phyloP scores from a whole-genome alignment of 2,888 invertebrate species.

The Drosophila mayaguana region DNA sequence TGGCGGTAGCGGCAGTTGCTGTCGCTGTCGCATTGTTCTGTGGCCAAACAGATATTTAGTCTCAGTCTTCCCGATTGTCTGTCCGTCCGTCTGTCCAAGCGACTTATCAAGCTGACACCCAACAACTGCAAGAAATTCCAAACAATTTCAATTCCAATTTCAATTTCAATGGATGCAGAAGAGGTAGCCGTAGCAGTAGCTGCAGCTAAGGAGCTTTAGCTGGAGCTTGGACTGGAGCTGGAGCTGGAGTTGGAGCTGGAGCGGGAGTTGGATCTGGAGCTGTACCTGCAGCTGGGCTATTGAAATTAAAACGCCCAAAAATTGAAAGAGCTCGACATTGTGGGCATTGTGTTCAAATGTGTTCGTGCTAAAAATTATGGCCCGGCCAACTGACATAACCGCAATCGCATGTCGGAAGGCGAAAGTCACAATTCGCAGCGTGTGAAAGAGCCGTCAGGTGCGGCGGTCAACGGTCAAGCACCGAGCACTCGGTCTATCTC shows the following conservation, averaged over 20 bases:
- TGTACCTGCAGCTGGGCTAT: conserved; percentile 6
- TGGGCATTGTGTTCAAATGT: conserved; percentile 29
- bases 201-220: background rate
- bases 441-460: conserved; percentile 74
- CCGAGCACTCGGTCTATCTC: background rate
- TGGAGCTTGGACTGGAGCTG: background rate
- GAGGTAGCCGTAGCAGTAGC: conserved; percentile 2
- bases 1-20: conserved; percentile 26
- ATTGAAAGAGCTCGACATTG: conserved; percentile 39
- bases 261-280: background rate
- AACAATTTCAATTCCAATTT: conserved; percentile 71
- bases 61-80: conserved; percentile 10
- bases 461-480: conserved; percentile 47
- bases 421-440: conserved; percentile 42
- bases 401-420: conserved; percentile 42
- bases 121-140: conserved; percentile 84
- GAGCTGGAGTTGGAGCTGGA: background rate
- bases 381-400: conserved; percentile 74
- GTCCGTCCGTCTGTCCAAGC: conserved; percentile 39
- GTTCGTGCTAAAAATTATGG: conserved; percentile 74
- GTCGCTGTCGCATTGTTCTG: conserved; percentile 66
- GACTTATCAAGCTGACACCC: conserved; percentile 84
- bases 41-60: conserved; percentile 27
- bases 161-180: conserved; percentile 60
- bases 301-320: conserved; percentile 64